A percentile compares a stretch with the other conserved stretches of the same genome.
Conservation (phyloP, 1,140 invertebrate genomes). For the Agrypnia vestita region DNA sequence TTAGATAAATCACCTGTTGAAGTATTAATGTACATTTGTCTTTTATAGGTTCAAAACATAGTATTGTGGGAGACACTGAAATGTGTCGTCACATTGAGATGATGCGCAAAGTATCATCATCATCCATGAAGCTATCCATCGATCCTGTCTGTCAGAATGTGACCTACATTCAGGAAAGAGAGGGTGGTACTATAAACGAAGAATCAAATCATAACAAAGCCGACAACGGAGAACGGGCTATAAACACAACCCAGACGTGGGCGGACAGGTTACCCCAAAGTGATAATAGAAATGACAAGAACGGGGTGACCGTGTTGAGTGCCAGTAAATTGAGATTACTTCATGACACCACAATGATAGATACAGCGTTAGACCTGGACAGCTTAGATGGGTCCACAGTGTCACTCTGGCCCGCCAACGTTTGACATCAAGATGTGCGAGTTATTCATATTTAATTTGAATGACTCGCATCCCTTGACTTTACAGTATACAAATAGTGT, state of each 20-base stretch:
- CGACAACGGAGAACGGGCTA: conserved; percentile 46
- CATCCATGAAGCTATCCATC: conserved; percentile 30
- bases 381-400: conserved; percentile 79
- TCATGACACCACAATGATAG: conserved; percentile 90
- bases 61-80: conserved; percentile 49
- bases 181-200: background rate
- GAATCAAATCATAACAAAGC: conserved; percentile 41
- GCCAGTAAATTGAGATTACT: conserved; percentile 81
- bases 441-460: conserved; percentile 51
- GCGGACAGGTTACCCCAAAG: conserved; percentile 56
- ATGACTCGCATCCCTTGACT: background rate
- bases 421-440: conserved; percentile 56
- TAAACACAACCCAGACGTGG: conserved; percentile 63
- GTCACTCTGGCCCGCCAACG: conserved; percentile 60
- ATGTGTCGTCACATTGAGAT: conserved; percentile 49
- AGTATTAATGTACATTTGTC: background rate
- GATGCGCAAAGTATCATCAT: conserved; percentile 46
- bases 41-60: conserved; percentile 57
- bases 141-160: conserved; percentile 48
- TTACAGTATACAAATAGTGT: background rate
- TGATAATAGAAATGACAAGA: background rate
- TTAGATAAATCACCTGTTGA: too few species aligned
- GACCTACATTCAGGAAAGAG: conserved; percentile 51
- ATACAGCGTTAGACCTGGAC: conserved; percentile 88
- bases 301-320: conserved; percentile 62